Conservation (phyloP, 2,113 vertebrate species). For the Heptranchias perlo region DNA sequence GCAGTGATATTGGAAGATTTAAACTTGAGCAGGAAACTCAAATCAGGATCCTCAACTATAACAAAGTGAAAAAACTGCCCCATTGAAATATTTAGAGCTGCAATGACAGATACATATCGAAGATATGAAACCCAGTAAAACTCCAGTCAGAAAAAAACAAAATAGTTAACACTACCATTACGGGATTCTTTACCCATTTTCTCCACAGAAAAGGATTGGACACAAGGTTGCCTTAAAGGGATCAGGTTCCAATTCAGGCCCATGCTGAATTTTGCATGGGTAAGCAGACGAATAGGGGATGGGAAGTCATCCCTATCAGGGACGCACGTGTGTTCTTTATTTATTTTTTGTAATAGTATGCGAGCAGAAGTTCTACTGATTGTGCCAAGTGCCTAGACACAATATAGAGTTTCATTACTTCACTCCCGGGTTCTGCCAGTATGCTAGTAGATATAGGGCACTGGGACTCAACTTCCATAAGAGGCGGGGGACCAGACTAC, state of each 20-base stretch:
- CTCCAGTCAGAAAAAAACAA: neutral
- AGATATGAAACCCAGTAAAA: neutral
- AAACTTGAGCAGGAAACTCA: neutral
- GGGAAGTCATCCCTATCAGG: neutral
- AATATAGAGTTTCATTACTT: neutral
- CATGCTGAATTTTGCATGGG: neutral
- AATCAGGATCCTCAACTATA: neutral
- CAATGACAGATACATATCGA: neutral
- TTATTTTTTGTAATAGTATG: neutral
- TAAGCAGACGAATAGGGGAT: neutral
- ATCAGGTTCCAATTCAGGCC: neutral
- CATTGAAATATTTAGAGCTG: neutral
- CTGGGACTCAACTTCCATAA: neutral
- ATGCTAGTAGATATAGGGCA: neutral
- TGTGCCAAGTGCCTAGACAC: neutral
- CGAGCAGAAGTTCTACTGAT: neutral
- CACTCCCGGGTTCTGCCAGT: neutral
- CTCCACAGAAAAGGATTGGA: neutral
- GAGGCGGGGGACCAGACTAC: neutral
- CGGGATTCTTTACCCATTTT: neutral
- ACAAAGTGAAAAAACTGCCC: neutral
- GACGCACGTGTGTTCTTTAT: neutral
- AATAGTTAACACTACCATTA: neutral
- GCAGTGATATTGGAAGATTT: neutral
- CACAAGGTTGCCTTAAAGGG: neutral